Conservation (phyloP, 1,140 invertebrate genomes). For the Berghia stephanieae region DNA sequence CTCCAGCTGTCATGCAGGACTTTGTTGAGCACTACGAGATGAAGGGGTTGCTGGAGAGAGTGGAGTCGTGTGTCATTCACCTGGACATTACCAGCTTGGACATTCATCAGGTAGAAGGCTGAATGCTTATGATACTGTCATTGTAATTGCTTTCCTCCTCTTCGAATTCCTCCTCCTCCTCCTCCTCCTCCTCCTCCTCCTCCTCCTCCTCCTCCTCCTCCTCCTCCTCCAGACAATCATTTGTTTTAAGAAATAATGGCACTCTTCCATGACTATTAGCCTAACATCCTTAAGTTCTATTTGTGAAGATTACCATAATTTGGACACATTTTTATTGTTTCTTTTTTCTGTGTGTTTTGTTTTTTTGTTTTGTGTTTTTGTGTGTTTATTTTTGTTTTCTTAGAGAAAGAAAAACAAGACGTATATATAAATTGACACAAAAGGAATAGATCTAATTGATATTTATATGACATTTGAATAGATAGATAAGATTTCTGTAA, state of each 20-base stretch:
- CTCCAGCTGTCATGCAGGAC: constrained; percentile 71
- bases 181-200: too few relatives aligned
- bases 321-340: too few relatives aligned
- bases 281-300: too few relatives aligned
- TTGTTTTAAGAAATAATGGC: background rate
- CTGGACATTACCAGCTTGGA: constrained; percentile 86
- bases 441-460: too few relatives aligned
- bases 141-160: background rate
- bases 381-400: too few relatives aligned
- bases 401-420: too few relatives aligned
- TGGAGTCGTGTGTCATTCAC: constrained; percentile 84
- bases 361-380: background rate
- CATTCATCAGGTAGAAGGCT: constrained; percentile 79
- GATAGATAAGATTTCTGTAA: too few relatives aligned
- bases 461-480: too few relatives aligned
- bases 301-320: too few relatives aligned
- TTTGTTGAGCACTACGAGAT: constrained; percentile 70
- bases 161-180: too few relatives aligned
- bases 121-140: background rate
- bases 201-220: background rate
- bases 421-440: too few relatives aligned
- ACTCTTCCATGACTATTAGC: background rate
- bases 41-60: constrained; percentile 69
- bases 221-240: background rate
- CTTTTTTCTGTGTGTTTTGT: too few relatives aligned